Evolutionary conservation across 2,113 vertebrate species (phyloP), one percentile per base, ranked within the genome.

Genomic region (Rattus norvegicus): DNA sequence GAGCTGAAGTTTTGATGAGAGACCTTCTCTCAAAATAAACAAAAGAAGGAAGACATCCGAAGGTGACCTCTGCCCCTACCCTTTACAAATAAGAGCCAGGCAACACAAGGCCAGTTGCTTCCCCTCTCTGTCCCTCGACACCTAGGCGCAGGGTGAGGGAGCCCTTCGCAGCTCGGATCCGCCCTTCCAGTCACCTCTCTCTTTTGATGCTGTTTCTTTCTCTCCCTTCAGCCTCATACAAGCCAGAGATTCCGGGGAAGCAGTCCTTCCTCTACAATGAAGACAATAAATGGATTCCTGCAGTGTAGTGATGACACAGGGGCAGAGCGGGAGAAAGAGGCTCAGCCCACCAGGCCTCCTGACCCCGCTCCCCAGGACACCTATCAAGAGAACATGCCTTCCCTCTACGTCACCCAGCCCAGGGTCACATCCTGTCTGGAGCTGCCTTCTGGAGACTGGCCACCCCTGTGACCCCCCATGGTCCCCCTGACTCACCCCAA

Each of bases 241-340:
- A 98, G n/a, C 98, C 98, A 0, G 95, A 94, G 7, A 81, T 96
- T 13, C 94, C 88, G 0, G 75, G 98, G 79, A 99, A 99, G 95
- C 92, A 96, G 56, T 99, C 99, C 5, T 99, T 99, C 96, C 97
- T 98, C 80, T 98, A 98, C 98, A 98, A 98, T 0, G 80, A 92
- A 7, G 56, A 96, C 80, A 98, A 98, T n/a, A 98, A 98, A 70
- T 98, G 98, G 99, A 94, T 99, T 86, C 99, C 98, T 0, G 98
- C 39, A 0, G 8, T 90, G 59, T 16, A 94, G 94, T 24, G 47
- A 14, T 3, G 3, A 2, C n/a, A 16, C 20, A 4, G 1, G 4
- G 67, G 85, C 73, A 63, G 6, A 0, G 26, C 43, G 43, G 13
- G 75, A 85, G 65, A n/a, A 1, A 85, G 54, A 33, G 2, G 70